Base-by-base conservation (phyloP, 2,113 vertebrate species). In the Motacilla alba region DNA sequence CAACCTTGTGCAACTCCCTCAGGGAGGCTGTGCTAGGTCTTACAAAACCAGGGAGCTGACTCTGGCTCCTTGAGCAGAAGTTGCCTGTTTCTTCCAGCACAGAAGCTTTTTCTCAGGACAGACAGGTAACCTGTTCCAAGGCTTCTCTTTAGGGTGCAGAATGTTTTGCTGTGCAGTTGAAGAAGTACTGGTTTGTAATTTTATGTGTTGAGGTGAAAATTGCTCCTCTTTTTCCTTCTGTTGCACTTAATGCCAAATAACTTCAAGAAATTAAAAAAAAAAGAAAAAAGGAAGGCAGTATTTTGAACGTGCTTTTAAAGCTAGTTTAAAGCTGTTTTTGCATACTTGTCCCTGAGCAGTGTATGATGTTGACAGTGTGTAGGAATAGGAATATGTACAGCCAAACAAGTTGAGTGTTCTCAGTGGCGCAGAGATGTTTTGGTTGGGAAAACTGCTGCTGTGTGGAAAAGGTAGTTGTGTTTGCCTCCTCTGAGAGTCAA, bases 271-370 rank as follows among this genome's bases (percentile, higher is more conserved):
- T 39, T 18, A 11, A 19, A 12, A 24, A 7, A 21, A 27, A 21
- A 17, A 33, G 9, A 0, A 18, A 30, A n/a, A 46, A 66, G 8
- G 4, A 23, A 55, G n/a, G 9, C 26, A 85, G 20, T 49, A 44
- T 37, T 84, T 82, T 6, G 2, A 30, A 44, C 0, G 0, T 0
- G 0, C 27, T 92, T 81, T 49, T 53, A 55, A 62, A 27, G 9
- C 53, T 82, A 75, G 7, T 76, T 87, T 81, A 60, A 78, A 41
- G 10, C 17, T 72, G 7, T 5, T 13, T 53, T 81, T 58, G 28
- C 10, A 1, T 30, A 11, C 15, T 58, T 58, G 21, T 16, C 28
- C 8, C 15, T 47, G 35, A 70, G 46, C 35, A 62, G 13, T 37
- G 5, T 6, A 1, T 18, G 13, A 11, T 63, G 43, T 55, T 94